Percentiles rank a stretch among this genome's conserved stretches.
These are phyloP conservation scores for Actinopyga echinites DNA, from an alignment of 53 echinoderm and acorn worm species.

Conservation along the genomic window DNA sequence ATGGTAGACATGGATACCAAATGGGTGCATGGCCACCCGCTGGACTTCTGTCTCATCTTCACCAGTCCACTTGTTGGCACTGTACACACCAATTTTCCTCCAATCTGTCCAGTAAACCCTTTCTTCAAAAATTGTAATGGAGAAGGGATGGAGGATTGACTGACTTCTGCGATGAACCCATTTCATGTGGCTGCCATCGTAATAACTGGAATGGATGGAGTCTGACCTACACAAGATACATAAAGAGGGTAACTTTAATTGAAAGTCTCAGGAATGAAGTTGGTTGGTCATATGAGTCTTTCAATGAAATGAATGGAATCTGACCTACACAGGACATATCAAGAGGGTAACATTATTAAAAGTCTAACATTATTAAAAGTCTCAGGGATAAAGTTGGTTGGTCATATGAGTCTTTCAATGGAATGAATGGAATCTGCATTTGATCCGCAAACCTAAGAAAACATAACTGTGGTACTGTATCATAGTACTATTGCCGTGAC, in stretches of 20 bases:
- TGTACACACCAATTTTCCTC: constrained; percentile 84
- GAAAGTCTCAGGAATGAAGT: no score
- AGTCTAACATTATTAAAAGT: no score
- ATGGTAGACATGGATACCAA: constrained; percentile 93
- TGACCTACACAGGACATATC: constrained; percentile 65
- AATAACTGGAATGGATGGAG: constrained; percentile 81
- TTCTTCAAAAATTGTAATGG: constrained; percentile 90
- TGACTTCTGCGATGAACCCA: constrained; percentile 75
- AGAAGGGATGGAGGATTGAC: constrained; percentile 84
- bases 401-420: no score
- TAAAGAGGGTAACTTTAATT: background rate
- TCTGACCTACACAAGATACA: constrained; percentile 77
- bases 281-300: no score
- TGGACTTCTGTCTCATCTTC: constrained; percentile 75
- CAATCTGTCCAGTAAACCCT: constrained; percentile 96
- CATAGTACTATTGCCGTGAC: no score
- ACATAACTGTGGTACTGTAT: no score
- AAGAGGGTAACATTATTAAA: background rate
- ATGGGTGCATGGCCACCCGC: constrained; percentile 89
- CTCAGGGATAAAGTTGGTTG: no score
- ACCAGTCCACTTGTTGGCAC: constrained; percentile 88
- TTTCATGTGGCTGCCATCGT: constrained; percentile 67
- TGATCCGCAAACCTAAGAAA: no score
- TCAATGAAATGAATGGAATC: background rate
- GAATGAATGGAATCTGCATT: constrained; percentile 32